Evolutionary conservation across 2,113 vertebrate genomes (phyloP).

Genomic region (Poeciliopsis occidentalis): DNA sequence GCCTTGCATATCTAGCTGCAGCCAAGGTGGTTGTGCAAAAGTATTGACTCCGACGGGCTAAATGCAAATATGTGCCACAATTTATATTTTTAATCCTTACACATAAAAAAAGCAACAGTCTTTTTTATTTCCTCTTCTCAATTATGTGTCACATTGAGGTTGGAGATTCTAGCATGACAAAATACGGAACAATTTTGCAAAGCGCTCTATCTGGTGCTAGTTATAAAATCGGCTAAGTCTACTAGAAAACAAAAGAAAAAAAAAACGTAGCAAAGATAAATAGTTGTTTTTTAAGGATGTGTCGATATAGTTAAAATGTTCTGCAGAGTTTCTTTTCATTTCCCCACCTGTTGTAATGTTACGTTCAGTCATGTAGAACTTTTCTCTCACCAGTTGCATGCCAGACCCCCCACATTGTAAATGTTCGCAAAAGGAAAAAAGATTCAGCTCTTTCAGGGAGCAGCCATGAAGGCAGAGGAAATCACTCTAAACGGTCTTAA

Average conservation of each 20-base stretch:
- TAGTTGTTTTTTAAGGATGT: conserved; percentile 14
- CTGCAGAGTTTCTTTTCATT: conserved; percentile 50
- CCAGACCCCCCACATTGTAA: conserved; percentile 82
- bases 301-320: conserved; percentile 41
- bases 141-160: not conserved
- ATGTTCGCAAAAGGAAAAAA: conserved; percentile 66
- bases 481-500: conserved; percentile 99
- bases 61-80: too few relatives aligned
- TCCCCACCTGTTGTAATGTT: conserved; percentile 80
- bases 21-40: too few relatives aligned
- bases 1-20: too few relatives aligned
- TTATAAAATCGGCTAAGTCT: conserved; percentile 1
- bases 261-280: conserved; percentile 3
- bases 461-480: conserved; percentile 81
- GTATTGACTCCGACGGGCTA: too few relatives aligned
- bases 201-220: not conserved
- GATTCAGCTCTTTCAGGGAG: conserved; percentile 74
- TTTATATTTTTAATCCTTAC: too few relatives aligned
- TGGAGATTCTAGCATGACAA: not conserved
- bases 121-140: too few relatives aligned
- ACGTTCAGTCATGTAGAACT: conserved; percentile 80
- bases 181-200: not conserved
- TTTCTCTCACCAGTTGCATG: conserved; percentile 72
- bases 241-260: conserved; percentile 1
- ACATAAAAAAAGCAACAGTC: too few relatives aligned